Percentiles rank a stretch among this genome's conserved stretches.
Conservation (phyloP, 2,797 vertebrate species). For the Apodemus agrarius region DNA sequence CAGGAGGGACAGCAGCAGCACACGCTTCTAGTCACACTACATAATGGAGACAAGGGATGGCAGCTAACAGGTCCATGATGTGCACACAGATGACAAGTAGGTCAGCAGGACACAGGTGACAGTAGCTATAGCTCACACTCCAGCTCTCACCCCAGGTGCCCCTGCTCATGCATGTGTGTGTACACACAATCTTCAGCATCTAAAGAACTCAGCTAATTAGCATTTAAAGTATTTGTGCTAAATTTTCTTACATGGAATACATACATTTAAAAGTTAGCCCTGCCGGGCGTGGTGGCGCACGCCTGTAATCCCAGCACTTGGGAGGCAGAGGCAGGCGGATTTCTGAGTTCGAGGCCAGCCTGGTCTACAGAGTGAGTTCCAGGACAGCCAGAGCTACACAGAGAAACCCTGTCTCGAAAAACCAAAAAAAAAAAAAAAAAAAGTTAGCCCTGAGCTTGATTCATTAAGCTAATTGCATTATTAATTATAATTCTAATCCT, state of each 20-base stretch:
- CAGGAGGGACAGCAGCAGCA: background rate
- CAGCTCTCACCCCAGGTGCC: background rate
- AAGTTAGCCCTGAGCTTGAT: background rate
- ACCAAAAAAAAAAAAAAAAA: too few species aligned
- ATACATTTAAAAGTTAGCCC: constrained; percentile 42
- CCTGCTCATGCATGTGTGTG: background rate
- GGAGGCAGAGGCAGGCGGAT: too few species aligned
- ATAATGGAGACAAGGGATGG: background rate
- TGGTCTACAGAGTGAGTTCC: too few species aligned
- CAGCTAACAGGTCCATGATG: background rate
- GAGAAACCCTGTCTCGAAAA: too few species aligned
- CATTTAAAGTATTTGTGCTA: background rate
- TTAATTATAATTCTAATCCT: constrained; percentile 8
- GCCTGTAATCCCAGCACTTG: too few species aligned
- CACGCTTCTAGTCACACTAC: background rate
- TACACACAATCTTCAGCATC: constrained; percentile 3
- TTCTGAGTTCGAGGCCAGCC: too few species aligned
- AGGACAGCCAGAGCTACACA: too few species aligned
- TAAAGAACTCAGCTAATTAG: constrained; percentile 42
- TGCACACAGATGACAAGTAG: background rate
- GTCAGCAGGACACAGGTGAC: background rate
- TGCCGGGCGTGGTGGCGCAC: too few species aligned
- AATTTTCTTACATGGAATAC: background rate
- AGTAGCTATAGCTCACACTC: background rate
- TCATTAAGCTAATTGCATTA: constrained; percentile 43